Conservation (phyloP, 2,113 vertebrate species). For the Heteronetta atricapilla region DNA sequence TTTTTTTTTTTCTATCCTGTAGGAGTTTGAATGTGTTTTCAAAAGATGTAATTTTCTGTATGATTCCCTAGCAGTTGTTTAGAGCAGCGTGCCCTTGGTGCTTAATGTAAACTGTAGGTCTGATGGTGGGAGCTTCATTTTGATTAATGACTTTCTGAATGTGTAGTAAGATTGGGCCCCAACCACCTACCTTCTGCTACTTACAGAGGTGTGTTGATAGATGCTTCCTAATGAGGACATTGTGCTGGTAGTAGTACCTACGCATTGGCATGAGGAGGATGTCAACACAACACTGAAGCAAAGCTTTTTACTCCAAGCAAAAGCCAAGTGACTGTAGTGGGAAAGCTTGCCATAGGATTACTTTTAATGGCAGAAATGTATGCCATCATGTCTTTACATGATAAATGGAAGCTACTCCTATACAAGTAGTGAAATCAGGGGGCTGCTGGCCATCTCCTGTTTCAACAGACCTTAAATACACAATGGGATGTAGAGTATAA, state of each 20-base stretch:
- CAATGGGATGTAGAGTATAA: not conserved
- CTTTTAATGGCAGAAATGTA: not conserved
- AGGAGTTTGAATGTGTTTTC: not conserved
- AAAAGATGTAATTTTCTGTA: not conserved
- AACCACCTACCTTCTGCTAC: not conserved
- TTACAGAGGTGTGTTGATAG: not conserved
- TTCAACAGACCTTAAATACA: not conserved
- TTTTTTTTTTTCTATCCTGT: not conserved
- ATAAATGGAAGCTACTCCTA: not conserved
- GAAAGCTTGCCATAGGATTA: not conserved
- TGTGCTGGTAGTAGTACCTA: not conserved
- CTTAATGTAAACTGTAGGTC: not conserved
- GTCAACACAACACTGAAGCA: not conserved
- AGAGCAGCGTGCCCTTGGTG: not conserved
- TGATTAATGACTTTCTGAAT: not conserved
- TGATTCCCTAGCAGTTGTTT: not conserved
- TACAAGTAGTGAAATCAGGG: not conserved
- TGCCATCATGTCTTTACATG: not conserved
- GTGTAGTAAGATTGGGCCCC: not conserved
- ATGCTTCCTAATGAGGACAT: not conserved
- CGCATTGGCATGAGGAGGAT: not conserved
- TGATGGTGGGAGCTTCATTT: not conserved
- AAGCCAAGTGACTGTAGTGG: not conserved
- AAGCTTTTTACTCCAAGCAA: not conserved
- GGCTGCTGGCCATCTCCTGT: not conserved